Conservation (phyloP, 2,797 vertebrate genomes). For the Mormyrus proboscirostris region DNA sequence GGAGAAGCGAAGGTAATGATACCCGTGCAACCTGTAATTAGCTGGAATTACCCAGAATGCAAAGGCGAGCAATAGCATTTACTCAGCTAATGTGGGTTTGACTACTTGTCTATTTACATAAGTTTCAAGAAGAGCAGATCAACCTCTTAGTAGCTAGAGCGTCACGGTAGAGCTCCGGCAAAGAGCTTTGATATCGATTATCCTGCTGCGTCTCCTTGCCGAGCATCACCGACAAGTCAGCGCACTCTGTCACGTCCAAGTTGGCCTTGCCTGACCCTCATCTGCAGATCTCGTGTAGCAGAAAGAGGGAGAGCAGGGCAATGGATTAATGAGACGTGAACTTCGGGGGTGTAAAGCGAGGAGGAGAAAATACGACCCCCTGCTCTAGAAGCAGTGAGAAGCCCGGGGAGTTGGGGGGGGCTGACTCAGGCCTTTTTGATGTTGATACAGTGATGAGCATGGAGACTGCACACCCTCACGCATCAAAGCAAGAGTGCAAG, state of each 20-base stretch:
- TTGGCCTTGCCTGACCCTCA: not conserved
- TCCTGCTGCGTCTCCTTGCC: not conserved
- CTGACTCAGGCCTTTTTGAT: constrained; percentile 59
- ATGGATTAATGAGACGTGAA: constrained; percentile 6
- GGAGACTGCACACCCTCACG: constrained; percentile 45
- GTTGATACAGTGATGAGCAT: constrained; percentile 49
- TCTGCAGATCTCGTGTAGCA: not conserved
- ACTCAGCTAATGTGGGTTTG: not conserved
- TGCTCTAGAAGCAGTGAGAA: constrained; percentile 24
- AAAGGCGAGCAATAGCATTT: not conserved
- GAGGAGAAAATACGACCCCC: not conserved
- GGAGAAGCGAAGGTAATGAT: constrained; percentile 3
- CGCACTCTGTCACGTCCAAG: not conserved
- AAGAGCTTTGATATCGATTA: not conserved
- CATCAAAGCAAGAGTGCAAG: constrained; percentile 44
- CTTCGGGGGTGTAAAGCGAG: not conserved
- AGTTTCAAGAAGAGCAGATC: not conserved
- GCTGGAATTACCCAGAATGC: constrained; percentile 6
- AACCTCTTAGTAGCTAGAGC: not conserved
- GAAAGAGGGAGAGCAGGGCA: not conserved
- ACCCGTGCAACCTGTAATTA: not conserved
- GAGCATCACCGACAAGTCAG: not conserved
- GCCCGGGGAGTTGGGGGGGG: constrained; percentile 34
- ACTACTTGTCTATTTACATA: not conserved
- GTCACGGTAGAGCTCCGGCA: not conserved